A percentile compares a stretch with the other conserved stretches of the same genome.
These are phyloP conservation scores for Drosophila formosana DNA, from an alignment of 2,888 invertebrate genomes.

Conservation along the genomic window DNA sequence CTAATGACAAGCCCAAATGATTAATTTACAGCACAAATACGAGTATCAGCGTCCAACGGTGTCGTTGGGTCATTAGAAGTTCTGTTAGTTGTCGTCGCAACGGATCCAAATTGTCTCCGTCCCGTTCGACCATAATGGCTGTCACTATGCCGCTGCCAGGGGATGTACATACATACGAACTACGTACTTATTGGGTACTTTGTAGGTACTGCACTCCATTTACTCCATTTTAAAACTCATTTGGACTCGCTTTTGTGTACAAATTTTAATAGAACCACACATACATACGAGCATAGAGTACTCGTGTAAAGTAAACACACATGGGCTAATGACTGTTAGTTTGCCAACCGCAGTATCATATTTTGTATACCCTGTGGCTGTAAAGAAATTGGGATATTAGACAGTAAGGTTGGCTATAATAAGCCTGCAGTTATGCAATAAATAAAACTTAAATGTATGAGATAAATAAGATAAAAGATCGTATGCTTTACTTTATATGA, in stretches of 20 bases:
- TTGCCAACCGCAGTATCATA: slow-evolving; percentile 37
- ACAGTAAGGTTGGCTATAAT: not conserved
- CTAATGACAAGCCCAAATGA: slow-evolving; percentile 71
- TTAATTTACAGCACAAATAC: slow-evolving; percentile 60
- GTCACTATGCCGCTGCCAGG: slow-evolving; percentile 22
- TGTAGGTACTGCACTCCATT: slow-evolving; percentile 51
- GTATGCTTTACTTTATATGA: too few relatives aligned
- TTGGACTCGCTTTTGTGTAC: slow-evolving; percentile 44
- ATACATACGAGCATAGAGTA: not conserved
- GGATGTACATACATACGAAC: slow-evolving; percentile 13
- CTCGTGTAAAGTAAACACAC: slow-evolving; percentile 1
- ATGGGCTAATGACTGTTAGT: slow-evolving; percentile 61
- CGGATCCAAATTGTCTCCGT: slow-evolving; percentile 15
- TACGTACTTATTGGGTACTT: not conserved
- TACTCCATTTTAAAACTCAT: slow-evolving; percentile 77
- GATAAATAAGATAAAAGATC: not conserved
- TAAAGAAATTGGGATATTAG: not conserved
- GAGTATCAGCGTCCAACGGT: slow-evolving; percentile 19
- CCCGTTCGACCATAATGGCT: slow-evolving; percentile 47
- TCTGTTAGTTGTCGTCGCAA: slow-evolving; percentile 50
- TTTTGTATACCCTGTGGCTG: slow-evolving; percentile 38
- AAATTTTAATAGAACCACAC: slow-evolving; percentile 56
- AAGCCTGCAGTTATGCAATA: not conserved
- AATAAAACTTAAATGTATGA: not conserved
- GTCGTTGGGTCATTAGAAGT: slow-evolving; percentile 60